Evolutionary conservation across 2,797 vertebrate genomes (phyloP), one percentile per base, ranked within the genome.

Genomic region (Pagetopsis macropterus): DNA sequence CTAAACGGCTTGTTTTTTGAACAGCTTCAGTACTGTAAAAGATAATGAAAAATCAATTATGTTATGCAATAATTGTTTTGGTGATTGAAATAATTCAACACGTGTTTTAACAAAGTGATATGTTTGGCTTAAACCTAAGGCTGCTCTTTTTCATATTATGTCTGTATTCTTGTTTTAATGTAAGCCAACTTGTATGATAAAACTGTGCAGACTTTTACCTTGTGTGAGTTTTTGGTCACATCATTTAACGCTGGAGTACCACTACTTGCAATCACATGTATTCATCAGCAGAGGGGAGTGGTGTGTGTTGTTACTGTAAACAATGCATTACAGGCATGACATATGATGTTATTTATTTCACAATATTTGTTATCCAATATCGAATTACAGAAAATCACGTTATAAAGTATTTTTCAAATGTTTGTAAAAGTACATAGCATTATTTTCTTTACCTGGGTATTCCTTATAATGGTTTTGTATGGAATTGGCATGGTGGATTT

Each of bases 1-100:
- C 69, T 65, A 63, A 70, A 74, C 60, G 65, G 56, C 66, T 83
- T 66, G 37, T 62, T 82, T 88, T 89, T 91, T 91, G 70, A 88
- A 88, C 69, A 77, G 83, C 77, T 69, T 72, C 76, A 76, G 64
- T 74, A 79, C 81, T 86, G 78, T 64, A 65, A 75, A 54, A 67
- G 76, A 78, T 70, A 64, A 37, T 52, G 41, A 50, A 52, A 80
- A 78, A 62, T 23, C 72, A 70, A 66, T 1, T 76, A 75, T 89
- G 84, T 87, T 81, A 79, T 86, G 85, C 70, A 85, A 85, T 68
- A 76, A 62, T 45, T 76, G 11, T 31, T 73, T 76, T 78, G 37
- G 21, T 58, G 57, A 45, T 37, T 21, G 21, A 71, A 80, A 75
- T 59, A 56, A 48, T 60, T 46, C 2, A 27, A 2, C 46, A 33